Percentiles rank a stretch among this genome's conserved stretches.
These are phyloP conservation scores for Belonocnema kinseyi DNA, from an alignment of 1,140 invertebrate species.

Conservation along the genomic window DNA sequence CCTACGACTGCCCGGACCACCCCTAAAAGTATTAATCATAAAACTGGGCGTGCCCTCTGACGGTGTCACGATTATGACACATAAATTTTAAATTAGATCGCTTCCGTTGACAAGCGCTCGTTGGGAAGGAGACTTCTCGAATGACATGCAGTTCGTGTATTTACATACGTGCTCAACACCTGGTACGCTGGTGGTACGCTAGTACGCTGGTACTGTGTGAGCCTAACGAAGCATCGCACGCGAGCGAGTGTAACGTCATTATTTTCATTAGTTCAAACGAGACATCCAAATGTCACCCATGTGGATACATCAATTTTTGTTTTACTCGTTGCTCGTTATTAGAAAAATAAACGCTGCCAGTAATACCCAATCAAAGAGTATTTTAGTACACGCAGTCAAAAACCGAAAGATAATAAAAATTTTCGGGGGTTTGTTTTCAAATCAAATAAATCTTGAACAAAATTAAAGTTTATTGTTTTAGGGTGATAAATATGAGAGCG, in stretches of 20 bases:
- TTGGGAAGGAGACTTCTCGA: constrained; percentile 24
- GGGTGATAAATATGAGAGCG: too few species aligned
- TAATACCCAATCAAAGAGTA: constrained; percentile 9
- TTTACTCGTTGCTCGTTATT: constrained; percentile 16
- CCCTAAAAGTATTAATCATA: constrained; percentile 14
- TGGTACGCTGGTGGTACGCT: neutral
- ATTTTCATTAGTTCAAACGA: constrained; percentile 12
- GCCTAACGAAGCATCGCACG: neutral
- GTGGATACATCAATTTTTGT: constrained; percentile 34
- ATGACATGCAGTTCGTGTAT: constrained; percentile 1
- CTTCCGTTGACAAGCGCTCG: constrained; percentile 35
- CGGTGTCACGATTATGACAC: constrained; percentile 15
- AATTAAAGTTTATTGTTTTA: too few species aligned
- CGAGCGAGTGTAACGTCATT: neutral
- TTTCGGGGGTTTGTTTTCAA: too few species aligned
- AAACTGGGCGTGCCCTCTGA: constrained; percentile 15
- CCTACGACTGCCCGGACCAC: neutral
- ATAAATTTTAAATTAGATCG: constrained; percentile 49
- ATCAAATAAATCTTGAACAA: too few species aligned
- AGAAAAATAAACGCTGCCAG: neutral
- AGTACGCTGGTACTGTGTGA: neutral
- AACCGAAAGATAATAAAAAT: too few species aligned
- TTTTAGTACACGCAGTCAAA: neutral
- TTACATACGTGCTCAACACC: constrained; percentile 23
- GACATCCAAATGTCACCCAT: constrained; percentile 14